Evolutionary conservation across 53 echinoderm and acorn worm species (phyloP).

Genomic region (Crossaster papposus): DNA sequence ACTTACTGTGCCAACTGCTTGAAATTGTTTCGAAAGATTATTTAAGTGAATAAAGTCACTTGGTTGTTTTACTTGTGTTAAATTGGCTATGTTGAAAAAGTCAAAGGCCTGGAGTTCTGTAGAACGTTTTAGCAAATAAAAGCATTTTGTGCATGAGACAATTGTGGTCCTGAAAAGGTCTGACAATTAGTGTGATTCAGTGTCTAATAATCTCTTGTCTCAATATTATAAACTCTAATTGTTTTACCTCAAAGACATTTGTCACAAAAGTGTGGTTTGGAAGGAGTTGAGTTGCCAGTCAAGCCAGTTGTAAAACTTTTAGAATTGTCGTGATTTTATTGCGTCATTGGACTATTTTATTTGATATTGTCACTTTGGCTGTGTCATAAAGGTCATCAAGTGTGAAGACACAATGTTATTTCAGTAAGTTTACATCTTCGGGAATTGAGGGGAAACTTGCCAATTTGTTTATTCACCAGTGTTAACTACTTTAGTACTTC

Average conservation of each 20-base stretch:
- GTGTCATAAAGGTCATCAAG: no score
- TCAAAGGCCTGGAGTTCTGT: background rate
- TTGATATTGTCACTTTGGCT: no score
- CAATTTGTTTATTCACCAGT: no score
- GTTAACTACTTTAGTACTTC: no score
- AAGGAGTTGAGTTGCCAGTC: no score
- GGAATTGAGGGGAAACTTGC: no score
- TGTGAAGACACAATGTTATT: no score
- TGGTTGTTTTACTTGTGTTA: background rate
- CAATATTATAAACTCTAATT: background rate
- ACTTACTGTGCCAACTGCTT: background rate
- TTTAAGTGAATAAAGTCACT: background rate
- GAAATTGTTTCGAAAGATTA: background rate
- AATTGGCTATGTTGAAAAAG: background rate
- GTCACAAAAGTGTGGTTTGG: no score
- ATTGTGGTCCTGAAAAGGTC: background rate
- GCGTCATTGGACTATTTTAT: no score
- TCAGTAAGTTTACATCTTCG: no score
- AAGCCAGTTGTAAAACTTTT: background rate
- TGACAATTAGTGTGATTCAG: background rate
- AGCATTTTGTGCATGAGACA: background rate
- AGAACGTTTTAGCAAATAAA: background rate
- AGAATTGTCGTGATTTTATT: no score
- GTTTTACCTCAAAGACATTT: no score
- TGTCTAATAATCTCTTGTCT: background rate